Base-by-base conservation (phyloP, 2,113 vertebrate species). In the Lophotis ruficrista region DNA sequence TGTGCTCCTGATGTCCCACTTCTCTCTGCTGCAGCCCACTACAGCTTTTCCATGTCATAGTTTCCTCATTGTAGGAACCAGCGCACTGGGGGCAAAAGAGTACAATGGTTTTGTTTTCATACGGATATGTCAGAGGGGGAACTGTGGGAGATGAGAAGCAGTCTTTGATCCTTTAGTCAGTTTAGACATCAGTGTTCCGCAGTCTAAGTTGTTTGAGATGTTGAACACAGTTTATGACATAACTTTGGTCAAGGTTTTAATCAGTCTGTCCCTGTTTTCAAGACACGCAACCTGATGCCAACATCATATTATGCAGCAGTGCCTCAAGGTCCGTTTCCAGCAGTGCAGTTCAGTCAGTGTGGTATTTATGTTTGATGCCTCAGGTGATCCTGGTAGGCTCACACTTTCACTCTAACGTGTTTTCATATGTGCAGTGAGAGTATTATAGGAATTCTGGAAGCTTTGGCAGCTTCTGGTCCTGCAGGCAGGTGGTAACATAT, bases 281-380 rank as follows among this genome's bases (percentile, higher is more conserved):
- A 50, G 76, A 62, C 13, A 33, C 0, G 0, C 35, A 65, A 37
- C 30, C 56, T 62, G 69, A 84, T 0, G 1, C 21, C 58, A 78
- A 61, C 3, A 2, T 43, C 19, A 25, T 69, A 65, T 71, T 72
- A 28, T 5, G 35, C 33, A 83, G 35, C 69, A 64, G n/a, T 23
- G 38, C 11, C 75, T 56, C 30, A 68, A 41, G 41, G 35, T 45
- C 12, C 0, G 0, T 86, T 90, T 95, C 35, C 89, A 65, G 22
- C n/a, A 50, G 33, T 9, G 33, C 21, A 21, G n/a, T 71, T 82
- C 33, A 61, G 64, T 53, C 45, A n/a, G 25, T 25, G 28, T 25
- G 69, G 35, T 54, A 24, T 83, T 86, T 89, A n/a, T 31, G 6
- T 53, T 72, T 66, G 41, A 53, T 72, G 57, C 21, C 84, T 89